Evolutionary conservation across 2,888 invertebrate genomes (phyloP).

Genomic region (Priocnemis perturbator): DNA sequence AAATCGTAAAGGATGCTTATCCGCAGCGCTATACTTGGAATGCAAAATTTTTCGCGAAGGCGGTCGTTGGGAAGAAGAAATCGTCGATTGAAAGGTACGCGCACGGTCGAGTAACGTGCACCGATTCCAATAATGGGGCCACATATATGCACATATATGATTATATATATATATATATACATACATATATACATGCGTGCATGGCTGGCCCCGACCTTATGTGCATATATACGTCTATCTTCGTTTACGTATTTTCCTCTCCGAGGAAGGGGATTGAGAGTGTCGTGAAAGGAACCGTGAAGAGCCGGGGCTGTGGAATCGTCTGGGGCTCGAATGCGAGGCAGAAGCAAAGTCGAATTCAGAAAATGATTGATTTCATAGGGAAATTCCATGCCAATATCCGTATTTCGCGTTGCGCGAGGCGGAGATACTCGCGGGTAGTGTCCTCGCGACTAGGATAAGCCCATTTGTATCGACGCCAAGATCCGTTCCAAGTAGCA

Average conservation of each 20-base stretch:
- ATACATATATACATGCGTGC: neutral
- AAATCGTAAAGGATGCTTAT: no score
- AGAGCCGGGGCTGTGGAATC: constrained; percentile 36
- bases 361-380: constrained; percentile 45
- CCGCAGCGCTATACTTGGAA: no score
- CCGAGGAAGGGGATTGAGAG: constrained; percentile 41
- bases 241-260: constrained; percentile 53
- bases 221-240: constrained; percentile 42
- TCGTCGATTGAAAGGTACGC: neutral
- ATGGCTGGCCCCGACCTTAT: constrained; percentile 38
- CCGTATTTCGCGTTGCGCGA: constrained; percentile 21
- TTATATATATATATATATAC: neutral
- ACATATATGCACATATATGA: neutral
- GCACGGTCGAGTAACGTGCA: neutral
- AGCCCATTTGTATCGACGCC: no score
- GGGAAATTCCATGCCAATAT: constrained; percentile 38
- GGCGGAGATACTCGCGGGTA: constrained; percentile 2
- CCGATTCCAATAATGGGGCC: constrained; percentile 1
- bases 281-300: constrained; percentile 50
- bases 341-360: constrained; percentile 45
- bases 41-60: no score
- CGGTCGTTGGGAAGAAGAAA: neutral
- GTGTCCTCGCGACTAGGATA: no score
- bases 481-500: no score
- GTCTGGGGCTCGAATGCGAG: constrained; percentile 41